A percentile compares a stretch with the other conserved stretches of the same genome.
Conservation (phyloP, 2,888 invertebrate species). For the Netelia fuscicornis region DNA sequence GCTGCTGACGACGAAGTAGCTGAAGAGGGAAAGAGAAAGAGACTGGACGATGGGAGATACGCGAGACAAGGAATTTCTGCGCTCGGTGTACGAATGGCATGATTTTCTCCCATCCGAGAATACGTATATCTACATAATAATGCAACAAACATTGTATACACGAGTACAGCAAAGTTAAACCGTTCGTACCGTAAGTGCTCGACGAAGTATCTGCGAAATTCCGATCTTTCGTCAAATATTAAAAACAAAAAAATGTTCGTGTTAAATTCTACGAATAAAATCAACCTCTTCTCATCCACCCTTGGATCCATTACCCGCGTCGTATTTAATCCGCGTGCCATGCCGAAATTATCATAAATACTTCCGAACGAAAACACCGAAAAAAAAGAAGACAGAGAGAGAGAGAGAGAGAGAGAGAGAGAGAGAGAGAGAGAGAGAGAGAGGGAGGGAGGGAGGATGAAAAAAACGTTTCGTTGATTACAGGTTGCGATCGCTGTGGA, state of each 20-base stretch:
- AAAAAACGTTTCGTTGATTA: constrained; percentile 47
- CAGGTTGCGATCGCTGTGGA: constrained; percentile 35
- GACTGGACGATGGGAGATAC: constrained; percentile 32
- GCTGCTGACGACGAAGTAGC: constrained; percentile 25
- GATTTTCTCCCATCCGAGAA: constrained; percentile 38
- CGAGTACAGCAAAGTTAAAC: not conserved
- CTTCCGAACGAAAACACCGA: not conserved
- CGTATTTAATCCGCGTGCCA: constrained; percentile 6
- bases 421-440: not conserved
- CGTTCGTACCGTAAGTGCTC: constrained; percentile 1
- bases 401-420: not conserved
- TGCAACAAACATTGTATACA: constrained; percentile 1
- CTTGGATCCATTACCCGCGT: not conserved
- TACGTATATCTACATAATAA: not conserved
- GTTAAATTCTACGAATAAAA: constrained; percentile 50
- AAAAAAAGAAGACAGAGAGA: constrained; percentile 31
- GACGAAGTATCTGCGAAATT: constrained; percentile 10
- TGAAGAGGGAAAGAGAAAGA: constrained; percentile 12
- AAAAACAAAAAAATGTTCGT: constrained; percentile 13
- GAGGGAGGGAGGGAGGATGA: not conserved
- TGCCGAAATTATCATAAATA: constrained; percentile 49
- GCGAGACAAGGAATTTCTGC: constrained; percentile 52
- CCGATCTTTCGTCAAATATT: constrained; percentile 10
- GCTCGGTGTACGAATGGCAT: constrained; percentile 55
- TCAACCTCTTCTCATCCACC: constrained; percentile 12